phyloP scores from a whole-genome alignment of 2,797 vertebrate species.

The Megaceryle alcyon region DNA sequence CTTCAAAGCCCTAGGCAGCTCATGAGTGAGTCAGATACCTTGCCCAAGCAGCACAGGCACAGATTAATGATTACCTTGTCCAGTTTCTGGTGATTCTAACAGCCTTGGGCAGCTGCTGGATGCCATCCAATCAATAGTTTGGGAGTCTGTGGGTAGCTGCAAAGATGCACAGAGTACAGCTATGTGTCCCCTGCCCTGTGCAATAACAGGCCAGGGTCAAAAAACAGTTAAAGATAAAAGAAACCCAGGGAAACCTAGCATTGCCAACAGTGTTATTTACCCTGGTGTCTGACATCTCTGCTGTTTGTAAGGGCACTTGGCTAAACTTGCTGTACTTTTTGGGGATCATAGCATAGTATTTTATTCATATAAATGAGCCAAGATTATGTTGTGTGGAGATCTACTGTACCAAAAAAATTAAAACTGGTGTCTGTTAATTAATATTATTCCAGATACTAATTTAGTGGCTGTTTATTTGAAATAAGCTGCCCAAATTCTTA shows the following conservation, averaged over 20 bases:
- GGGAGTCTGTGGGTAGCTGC: neutral
- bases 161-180: conserved; percentile 1
- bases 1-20: neutral
- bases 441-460: neutral
- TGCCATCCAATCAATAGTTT: conserved; percentile 2
- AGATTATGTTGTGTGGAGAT: neutral
- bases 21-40: neutral
- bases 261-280: neutral
- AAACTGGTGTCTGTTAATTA: neutral
- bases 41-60: neutral
- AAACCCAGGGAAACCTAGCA: neutral
- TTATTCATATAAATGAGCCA: neutral
- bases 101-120: neutral
- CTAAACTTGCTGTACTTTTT: neutral
- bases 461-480: neutral
- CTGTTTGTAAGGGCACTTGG: neutral
- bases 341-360: neutral
- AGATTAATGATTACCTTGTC: neutral
- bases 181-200: neutral
- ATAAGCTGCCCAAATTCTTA: conserved; percentile 5
- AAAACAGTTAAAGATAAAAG: neutral
- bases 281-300: neutral
- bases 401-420: neutral
- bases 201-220: neutral
- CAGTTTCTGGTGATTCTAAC: neutral